Base-by-base conservation (phyloP, 2,888 invertebrate species). In the Lycophotia porphyrea region DNA sequence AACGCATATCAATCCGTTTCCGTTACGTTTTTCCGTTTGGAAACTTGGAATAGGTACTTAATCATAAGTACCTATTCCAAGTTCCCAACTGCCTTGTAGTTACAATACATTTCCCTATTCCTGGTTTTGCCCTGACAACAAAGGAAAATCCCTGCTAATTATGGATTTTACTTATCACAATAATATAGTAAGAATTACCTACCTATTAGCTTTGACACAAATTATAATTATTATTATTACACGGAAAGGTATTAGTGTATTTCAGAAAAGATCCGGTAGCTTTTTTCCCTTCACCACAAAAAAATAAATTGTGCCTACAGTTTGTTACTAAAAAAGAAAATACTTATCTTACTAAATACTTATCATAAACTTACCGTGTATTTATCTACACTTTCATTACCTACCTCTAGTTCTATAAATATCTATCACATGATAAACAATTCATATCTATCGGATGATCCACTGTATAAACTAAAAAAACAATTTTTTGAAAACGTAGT, bases 61-160 rank as follows among this genome's bases (percentile, higher is more conserved):
- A n/a, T n/a, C n/a, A 36, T 18, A 47, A 21, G n/a, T 31, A 15
- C 24, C 24, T 34, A 58, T 24, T 67, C 13, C 24, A 34, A 18
- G 24, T 44, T 60, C 1, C 60, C 34, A n/a, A n/a, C 13, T 68
- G 49, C 15, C 1, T 42, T 64, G 42, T 11, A 55, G 27, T 31
- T 70, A 47, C 36, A 36, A 42, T 65, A 70, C 2, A 36, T 68
- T 73, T 78, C 61, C 73, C 44, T 47, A 27, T 74, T 78, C 66
- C 74, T 67, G 73, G 61, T 71, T 82, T 74, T 78, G 58, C 74
- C 70, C 63, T 31, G 58, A 64, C 63, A 63, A 31, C 61, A 67
- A 0, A 60, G 78, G 70, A 74, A 82, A 78, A 74, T 74, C 74
- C 61, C 9, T 67, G 18, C 36, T 66, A 70, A 47, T 58, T 58